Base-by-base conservation (phyloP, 2,113 vertebrate genomes). In the Heterotis niloticus region DNA sequence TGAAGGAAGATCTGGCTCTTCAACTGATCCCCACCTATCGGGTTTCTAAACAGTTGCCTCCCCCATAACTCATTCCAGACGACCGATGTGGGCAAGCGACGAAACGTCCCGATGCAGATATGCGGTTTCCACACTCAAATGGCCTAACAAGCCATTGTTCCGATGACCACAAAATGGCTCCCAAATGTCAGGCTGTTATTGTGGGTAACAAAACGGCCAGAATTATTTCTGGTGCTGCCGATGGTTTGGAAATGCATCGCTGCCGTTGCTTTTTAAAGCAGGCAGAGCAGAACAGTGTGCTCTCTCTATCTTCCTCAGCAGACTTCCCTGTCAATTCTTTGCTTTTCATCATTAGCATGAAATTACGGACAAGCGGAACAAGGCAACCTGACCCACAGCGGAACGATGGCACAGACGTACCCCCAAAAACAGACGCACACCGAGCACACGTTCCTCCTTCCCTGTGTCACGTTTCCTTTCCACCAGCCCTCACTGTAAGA, bases 191-290 rank as follows among this genome's bases (percentile, higher is more conserved):
- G 51, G 1, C 54, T 20, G 52, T 29, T 56, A 68, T 69, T 20
- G 26, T 56, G 76, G 65, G n/a, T 34, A 52, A 18, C 34, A 51
- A 72, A 56, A 20, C 51, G 13, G 54, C 51, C 76, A 68, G 52
- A 56, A 78, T 57, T 34, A 23, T 78, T 67, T 67, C 64, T 67
- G 76, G 76, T 56, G 64, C 54, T 14, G 23, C 64, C 52, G 62
- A 26, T 57, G 75, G 60, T 62, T 76, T 20, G 26, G 60, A 20
- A 76, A 64, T 44, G n/a, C 13, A 17, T 68, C 17, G 16, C 60
- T 10, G 23, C 56, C 26, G 24, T 24, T 74, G 72, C 54, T 74
- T 74, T 28, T 57, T 54, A n/a, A n/a, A 74, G 71, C 9, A 11
- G 5, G 13, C n/a, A 18, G 54, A 23, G n/a, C 24, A 74, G 20